Percentiles rank a stretch among this genome's conserved stretches.
Conservation (phyloP, 2,888 invertebrate species). For the Macaria notata region DNA sequence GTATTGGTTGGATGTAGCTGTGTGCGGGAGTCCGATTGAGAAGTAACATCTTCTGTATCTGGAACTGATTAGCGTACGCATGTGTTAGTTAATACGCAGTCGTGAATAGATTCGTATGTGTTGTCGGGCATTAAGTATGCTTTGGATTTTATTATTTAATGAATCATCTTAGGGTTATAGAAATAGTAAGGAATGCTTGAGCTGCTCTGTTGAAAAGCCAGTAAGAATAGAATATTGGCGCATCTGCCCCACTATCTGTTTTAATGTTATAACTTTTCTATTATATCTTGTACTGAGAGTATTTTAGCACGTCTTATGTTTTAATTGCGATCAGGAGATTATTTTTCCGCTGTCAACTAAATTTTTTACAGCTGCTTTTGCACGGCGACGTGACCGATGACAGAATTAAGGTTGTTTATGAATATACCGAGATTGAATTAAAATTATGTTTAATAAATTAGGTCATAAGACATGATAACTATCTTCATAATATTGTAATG, state of each 20-base stretch:
- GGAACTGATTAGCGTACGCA: conserved; percentile 73
- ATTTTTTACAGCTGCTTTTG: conserved; percentile 75
- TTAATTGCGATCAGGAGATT: conserved; percentile 75
- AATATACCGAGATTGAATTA: conserved; percentile 61
- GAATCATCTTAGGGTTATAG: conserved; percentile 81
- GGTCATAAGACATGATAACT: conserved; percentile 55
- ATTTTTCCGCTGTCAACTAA: conserved; percentile 70
- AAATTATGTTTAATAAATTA: conserved; percentile 68
- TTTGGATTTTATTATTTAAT: conserved; percentile 82
- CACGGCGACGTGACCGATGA: conserved; percentile 69
- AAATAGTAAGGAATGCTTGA: conserved; percentile 79
- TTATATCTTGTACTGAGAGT: conserved; percentile 71
- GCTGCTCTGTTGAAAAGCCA: conserved; percentile 74
- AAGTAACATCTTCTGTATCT: conserved; percentile 68
- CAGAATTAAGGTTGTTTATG: conserved; percentile 78
- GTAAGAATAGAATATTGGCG: conserved; percentile 82
- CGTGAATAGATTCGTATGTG: conserved; percentile 70
- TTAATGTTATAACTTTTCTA: conserved; percentile 76
- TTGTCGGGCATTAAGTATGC: conserved; percentile 79
- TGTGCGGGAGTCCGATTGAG: conserved; percentile 61
- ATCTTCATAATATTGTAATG: conserved; percentile 56
- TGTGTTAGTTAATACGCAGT: conserved; percentile 69
- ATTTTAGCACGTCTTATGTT: conserved; percentile 74
- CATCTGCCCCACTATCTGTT: conserved; percentile 76
- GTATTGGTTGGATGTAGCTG: conserved; percentile 56